phyloP scores from a whole-genome alignment of 2,113 vertebrate genomes.

The Theropithecus gelada region DNA sequence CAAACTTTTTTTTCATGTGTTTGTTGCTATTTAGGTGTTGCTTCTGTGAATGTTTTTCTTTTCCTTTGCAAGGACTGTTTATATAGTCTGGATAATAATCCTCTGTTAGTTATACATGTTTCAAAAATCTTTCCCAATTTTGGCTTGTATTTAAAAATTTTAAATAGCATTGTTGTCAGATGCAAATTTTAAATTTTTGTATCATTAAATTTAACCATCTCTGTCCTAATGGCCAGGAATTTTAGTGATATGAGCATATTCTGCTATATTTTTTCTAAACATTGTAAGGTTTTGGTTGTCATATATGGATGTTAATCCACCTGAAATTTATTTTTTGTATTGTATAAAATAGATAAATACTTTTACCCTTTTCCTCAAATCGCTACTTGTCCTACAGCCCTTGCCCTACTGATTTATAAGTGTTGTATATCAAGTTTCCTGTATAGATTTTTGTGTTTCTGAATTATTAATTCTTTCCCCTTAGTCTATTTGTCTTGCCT shows the following conservation, averaged over 20 bases:
- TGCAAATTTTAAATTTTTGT: not conserved
- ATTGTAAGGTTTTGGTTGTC: not conserved
- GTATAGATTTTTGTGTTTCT: not conserved
- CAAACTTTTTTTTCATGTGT: not conserved
- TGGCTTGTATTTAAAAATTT: not conserved
- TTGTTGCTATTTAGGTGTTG: not conserved
- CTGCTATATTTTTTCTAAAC: not conserved
- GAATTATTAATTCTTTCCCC: not conserved
- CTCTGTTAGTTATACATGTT: not conserved
- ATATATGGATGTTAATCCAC: not conserved
- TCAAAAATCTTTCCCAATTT: not conserved
- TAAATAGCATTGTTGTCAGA: not conserved
- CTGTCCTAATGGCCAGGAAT: not conserved
- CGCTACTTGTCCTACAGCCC: not conserved
- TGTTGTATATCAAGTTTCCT: not conserved
- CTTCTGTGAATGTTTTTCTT: not conserved
- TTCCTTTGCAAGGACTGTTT: not conserved
- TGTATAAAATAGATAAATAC: not conserved
- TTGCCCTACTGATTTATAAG: not conserved
- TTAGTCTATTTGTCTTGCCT: not conserved
- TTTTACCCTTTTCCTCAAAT: not conserved
- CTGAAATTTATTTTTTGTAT: not conserved
- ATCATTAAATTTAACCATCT: not conserved
- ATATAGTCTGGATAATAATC: not conserved
- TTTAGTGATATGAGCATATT: not conserved